Conservation (phyloP, 2,797 vertebrate genomes). For the Limnodromus scolopaceus region DNA sequence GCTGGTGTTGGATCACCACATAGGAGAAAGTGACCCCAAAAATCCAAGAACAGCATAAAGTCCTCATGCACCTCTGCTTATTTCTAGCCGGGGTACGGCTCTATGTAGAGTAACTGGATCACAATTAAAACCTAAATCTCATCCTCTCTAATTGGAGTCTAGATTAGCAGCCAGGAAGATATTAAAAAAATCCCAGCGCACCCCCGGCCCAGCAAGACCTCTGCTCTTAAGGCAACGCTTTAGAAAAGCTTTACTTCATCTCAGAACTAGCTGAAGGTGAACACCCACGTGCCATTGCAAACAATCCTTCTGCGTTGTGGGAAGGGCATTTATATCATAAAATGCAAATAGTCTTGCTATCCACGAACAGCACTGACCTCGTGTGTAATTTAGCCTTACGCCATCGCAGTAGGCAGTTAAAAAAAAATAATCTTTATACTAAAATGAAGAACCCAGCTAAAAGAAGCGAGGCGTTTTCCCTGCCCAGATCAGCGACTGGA, state of each 20-base stretch:
- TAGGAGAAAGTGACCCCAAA: not conserved
- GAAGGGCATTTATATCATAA: constrained; percentile 12
- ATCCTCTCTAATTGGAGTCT: not conserved
- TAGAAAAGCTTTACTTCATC: not conserved
- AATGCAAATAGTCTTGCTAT: not conserved
- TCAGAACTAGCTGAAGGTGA: not conserved
- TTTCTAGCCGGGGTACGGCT: not conserved
- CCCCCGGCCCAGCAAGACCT: not conserved
- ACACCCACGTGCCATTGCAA: not conserved
- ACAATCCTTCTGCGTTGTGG: not conserved
- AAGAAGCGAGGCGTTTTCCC: not conserved
- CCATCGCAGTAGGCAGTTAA: not conserved
- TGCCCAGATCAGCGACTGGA: not conserved
- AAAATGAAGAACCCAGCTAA: not conserved
- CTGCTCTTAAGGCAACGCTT: not conserved
- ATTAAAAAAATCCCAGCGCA: not conserved
- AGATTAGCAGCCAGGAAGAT: not conserved
- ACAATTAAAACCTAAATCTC: not conserved
- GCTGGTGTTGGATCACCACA: not conserved
- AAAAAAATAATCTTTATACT: not conserved
- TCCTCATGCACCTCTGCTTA: not conserved
- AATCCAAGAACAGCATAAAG: not conserved
- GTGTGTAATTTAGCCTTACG: not conserved
- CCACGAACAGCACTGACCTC: not conserved
- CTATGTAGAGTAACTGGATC: not conserved